Percentiles rank a stretch among this genome's conserved stretches.
These are phyloP conservation scores for Dastarcus helophoroides DNA, from an alignment of 2,888 invertebrate species.

Conservation along the genomic window DNA sequence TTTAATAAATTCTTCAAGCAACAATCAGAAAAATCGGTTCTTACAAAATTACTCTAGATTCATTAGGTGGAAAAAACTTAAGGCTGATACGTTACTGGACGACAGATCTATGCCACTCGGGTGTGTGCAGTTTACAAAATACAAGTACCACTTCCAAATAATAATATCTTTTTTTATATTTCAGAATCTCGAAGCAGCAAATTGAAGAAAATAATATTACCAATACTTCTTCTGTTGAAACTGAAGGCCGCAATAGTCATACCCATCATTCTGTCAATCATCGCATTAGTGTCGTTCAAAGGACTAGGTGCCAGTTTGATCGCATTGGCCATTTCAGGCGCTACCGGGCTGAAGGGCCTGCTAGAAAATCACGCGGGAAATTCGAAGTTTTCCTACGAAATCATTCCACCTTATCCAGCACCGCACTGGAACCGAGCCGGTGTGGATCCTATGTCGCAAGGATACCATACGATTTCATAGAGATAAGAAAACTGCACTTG, in stretches of 20 bases:
- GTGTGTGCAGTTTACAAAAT: no score
- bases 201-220: constrained; percentile 49
- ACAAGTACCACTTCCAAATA: background rate
- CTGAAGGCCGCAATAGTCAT: constrained; percentile 50
- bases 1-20: no score
- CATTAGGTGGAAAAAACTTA: no score
- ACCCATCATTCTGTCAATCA: constrained; percentile 46
- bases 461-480: no score
- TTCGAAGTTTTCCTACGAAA: constrained; percentile 30
- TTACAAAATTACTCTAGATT: no score
- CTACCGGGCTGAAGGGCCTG: constrained; percentile 29
- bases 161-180: constrained; percentile 16
- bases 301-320: constrained; percentile 50
- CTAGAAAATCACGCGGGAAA: constrained; percentile 23
- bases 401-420: constrained; percentile 26
- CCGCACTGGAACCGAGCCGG: constrained; percentile 29
- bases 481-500: no score
- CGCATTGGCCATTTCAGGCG: constrained; percentile 48
- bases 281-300: constrained; percentile 54
- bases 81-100: no score
- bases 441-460: constrained; percentile 16
- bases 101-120: no score
- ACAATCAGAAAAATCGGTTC: no score
- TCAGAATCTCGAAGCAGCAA: constrained; percentile 47
- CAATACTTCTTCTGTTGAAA: constrained; percentile 50